These are phyloP conservation scores for Rhagonycha lutea DNA, from an alignment of 2,888 invertebrate genomes.

Conservation along the genomic window DNA sequence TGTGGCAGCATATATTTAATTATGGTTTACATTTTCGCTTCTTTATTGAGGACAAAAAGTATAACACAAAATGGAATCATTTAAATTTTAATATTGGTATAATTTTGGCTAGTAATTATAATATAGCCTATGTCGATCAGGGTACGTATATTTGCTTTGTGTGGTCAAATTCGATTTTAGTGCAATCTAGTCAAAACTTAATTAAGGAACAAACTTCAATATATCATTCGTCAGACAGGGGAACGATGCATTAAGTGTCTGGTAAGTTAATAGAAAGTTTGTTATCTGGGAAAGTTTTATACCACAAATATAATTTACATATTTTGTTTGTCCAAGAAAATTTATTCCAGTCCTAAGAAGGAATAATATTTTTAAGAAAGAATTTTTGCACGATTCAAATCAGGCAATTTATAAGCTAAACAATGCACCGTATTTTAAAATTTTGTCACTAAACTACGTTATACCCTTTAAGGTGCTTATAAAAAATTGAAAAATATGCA, in stretches of 20 bases:
- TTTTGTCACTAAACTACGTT: neutral
- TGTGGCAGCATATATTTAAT: neutral
- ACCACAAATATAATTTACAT: slow-evolving; percentile 20
- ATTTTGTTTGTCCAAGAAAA: slow-evolving; percentile 20
- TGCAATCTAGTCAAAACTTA: slow-evolving; percentile 15
- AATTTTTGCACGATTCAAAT: slow-evolving; percentile 43
- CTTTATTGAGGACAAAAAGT: neutral
- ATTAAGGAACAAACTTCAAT: slow-evolving; percentile 27
- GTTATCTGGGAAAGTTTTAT: slow-evolving; percentile 3
- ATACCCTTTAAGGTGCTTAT: neutral
- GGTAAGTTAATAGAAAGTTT: neutral
- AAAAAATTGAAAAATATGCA: neutral
- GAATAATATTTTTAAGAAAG: slow-evolving; percentile 22
- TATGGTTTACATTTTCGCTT: neutral
- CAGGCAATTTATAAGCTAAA: slow-evolving; percentile 45
- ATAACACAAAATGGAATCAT: neutral
- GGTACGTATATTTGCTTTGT: slow-evolving; percentile 6
- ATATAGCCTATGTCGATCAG: neutral
- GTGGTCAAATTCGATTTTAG: slow-evolving; percentile 17
- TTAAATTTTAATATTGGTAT: neutral
- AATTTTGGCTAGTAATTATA: neutral
- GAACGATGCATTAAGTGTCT: neutral
- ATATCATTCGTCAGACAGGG: slow-evolving; percentile 7
- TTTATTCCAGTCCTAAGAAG: slow-evolving; percentile 18
- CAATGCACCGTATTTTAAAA: slow-evolving; percentile 25